Evolutionary conservation across 2,888 invertebrate species (phyloP).

Genomic region (Neoascia interrupta): DNA sequence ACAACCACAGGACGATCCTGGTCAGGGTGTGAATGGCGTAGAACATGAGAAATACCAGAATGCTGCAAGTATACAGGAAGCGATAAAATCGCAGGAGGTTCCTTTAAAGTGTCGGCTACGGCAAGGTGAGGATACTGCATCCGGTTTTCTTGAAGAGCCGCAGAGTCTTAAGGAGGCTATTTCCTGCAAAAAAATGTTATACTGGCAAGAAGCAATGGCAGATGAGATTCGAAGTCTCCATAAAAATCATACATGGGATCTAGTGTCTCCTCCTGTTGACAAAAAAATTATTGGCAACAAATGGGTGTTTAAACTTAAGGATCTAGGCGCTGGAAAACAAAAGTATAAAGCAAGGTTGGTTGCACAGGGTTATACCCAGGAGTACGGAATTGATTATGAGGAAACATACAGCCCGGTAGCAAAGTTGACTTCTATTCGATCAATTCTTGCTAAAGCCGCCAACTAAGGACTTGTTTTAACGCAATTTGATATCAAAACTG

Average conservation of each 20-base stretch:
- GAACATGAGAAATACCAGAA: too few relatives aligned
- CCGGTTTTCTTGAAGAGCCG: background rate
- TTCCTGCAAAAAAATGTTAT: background rate
- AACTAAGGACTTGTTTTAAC: conserved; percentile 12
- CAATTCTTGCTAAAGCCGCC: conserved; percentile 59
- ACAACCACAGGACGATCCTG: too few relatives aligned
- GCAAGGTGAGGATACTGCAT: too few relatives aligned
- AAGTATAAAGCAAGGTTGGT: conserved; percentile 73
- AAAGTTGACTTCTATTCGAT: conserved; percentile 46
- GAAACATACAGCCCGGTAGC: conserved; percentile 74
- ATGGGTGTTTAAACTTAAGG: conserved; percentile 72
- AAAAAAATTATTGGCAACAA: conserved; percentile 69
- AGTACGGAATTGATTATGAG: conserved; percentile 72
- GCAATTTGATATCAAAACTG: conserved; percentile 64
- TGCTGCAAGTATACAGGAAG: too few relatives aligned
- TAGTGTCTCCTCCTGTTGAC: conserved; percentile 54
- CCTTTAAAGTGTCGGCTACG: background rate
- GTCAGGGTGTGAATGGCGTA: too few relatives aligned
- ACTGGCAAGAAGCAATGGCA: conserved; percentile 30
- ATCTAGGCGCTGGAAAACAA: background rate
- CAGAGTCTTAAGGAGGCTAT: conserved; percentile 3
- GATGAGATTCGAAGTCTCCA: conserved; percentile 52
- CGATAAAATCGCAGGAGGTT: background rate
- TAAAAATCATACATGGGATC: conserved; percentile 58
- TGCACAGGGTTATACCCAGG: conserved; percentile 72